Evolutionary conservation across 2,113 vertebrate genomes (phyloP), one percentile per base, ranked within the genome.

Genomic region (Ailuropoda melanoleuca): DNA sequence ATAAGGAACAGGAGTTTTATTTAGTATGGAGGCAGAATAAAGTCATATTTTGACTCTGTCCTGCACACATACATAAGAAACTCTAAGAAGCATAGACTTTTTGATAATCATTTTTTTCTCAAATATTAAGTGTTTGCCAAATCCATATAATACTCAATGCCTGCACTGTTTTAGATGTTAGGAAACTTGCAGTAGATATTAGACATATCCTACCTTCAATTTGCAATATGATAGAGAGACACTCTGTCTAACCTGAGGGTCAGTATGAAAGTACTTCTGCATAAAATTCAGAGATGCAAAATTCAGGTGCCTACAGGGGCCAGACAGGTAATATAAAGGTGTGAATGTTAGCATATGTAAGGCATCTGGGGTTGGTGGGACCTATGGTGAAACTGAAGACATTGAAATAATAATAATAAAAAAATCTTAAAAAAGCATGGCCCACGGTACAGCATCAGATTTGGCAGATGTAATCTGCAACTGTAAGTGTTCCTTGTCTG

Each of bases 1-100:
- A 97, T 85, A 96, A 88, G 96, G 81, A 97, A 66, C 83, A 92
- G 93, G 80, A 88, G 83, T 78, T 95, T 90, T 88, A 78, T 91
- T 96, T 88, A 68, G 95, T 3, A 55, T n/a, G 58, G 34, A 88
- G 58, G 53, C 72, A 56, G 94, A 77, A 81, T 92, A 29, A 66
- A 82, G 68, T 50, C 70, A 29, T 48, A 72, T 68, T 87, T 85
- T 92, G 62, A 87, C 60, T 87, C 53, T 72, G n/a, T 81, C 29
- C 37, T 31, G 18, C n/a, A 46, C 56, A 31, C 53, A 50, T 7
- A 24, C 17, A 17, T 9, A 68, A 50, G 83, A 26, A 90, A 31
- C 70, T 53, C 10, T 39, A 46, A 70, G 74, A 31, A 89, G 48
- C 34, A 18, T 39, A 75, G 56, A 56, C 12, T 93, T 86, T 39